phyloP scores from a whole-genome alignment of 2,113 vertebrate species.

The Pao palembangensis region DNA sequence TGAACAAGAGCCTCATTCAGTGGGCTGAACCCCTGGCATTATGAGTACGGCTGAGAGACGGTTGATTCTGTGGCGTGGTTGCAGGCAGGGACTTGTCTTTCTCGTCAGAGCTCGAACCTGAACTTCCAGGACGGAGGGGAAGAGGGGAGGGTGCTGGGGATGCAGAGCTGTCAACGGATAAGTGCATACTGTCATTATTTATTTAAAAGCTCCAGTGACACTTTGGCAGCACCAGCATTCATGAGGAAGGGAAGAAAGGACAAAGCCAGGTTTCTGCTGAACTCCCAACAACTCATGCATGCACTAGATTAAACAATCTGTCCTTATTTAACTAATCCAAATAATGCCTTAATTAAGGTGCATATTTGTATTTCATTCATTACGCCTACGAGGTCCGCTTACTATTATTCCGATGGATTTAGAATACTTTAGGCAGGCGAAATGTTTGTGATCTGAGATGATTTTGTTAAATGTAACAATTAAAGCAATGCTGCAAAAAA shows the following conservation, averaged over 20 bases:
- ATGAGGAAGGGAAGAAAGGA: slow-evolving; percentile 13
- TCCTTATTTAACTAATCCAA: too few relatives aligned
- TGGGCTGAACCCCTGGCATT: slow-evolving; percentile 34
- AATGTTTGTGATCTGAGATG: not conserved
- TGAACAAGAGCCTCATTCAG: slow-evolving; percentile 63
- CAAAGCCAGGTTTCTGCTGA: not conserved
- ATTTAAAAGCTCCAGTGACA: slow-evolving; percentile 60
- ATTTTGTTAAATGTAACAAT: not conserved
- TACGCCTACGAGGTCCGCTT: not conserved
- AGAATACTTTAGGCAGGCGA: not conserved
- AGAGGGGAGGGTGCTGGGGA: slow-evolving; percentile 15
- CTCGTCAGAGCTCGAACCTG: slow-evolving; percentile 48
- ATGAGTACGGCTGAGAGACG: slow-evolving; percentile 52
- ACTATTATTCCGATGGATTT: too few relatives aligned
- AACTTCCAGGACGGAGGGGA: slow-evolving; percentile 41
- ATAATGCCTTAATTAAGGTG: not conserved
- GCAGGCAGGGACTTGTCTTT: slow-evolving; percentile 64
- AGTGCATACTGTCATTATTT: slow-evolving; percentile 63
- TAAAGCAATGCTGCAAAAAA: not conserved
- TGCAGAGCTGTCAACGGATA: slow-evolving; percentile 51
- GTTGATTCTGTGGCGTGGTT: slow-evolving; percentile 44
- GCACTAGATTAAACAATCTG: too few relatives aligned
- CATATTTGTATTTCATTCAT: not conserved
- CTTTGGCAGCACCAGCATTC: slow-evolving; percentile 39
- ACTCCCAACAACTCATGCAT: too few relatives aligned